Evolutionary conservation across 2,888 invertebrate species (phyloP), one percentile per base, ranked within the genome.

Genomic region (Azorinus chamasolen): DNA sequence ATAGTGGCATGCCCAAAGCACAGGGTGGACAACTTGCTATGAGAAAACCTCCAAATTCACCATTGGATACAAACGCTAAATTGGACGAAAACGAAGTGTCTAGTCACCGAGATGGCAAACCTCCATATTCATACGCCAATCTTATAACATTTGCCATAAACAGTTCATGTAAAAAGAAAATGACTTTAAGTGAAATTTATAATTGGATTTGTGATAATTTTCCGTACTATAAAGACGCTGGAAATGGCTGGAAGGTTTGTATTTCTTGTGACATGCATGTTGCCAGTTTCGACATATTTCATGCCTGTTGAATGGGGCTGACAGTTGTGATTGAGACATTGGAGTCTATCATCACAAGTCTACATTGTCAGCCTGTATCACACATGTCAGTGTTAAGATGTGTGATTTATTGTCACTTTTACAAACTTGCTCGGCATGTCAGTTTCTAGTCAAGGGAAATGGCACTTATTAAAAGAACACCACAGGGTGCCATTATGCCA

Each of bases 141-240:
- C 94, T 96, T 92, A 96, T 96, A 84, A 94, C 95, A 78, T 94
- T 95, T 85, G 96, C 96, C 6, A 96, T 96, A 86, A 93, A 94
- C 87, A 95, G 95, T 93, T 95, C 95, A 1, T 93, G 94, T 1
- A 95, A 95, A 88, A 95, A 95, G 85, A 95, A 95, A 94, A 95
- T 96, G 96, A 96, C 96, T 2, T 93, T 96, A 41, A 95, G 95
- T 84, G 96, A 96, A 92, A 96, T 96, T 84, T 96, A 96, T 91
- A 95, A 95, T 84, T 96, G 95, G 94, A 96, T 96, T 53, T 95
- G 95, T 87, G 95, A 95, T 80, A 95, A 95, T 84, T 96, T 96
- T 92, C 95, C 95, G 0, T 96, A 95, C 90, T 96, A 96, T 90
- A 95, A 95, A 90, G 95, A 95, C 87, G 95, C 95, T 32, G 95